These are phyloP conservation scores for Ibycter americanus DNA, from an alignment of 2,797 vertebrate species.

Conservation along the genomic window DNA sequence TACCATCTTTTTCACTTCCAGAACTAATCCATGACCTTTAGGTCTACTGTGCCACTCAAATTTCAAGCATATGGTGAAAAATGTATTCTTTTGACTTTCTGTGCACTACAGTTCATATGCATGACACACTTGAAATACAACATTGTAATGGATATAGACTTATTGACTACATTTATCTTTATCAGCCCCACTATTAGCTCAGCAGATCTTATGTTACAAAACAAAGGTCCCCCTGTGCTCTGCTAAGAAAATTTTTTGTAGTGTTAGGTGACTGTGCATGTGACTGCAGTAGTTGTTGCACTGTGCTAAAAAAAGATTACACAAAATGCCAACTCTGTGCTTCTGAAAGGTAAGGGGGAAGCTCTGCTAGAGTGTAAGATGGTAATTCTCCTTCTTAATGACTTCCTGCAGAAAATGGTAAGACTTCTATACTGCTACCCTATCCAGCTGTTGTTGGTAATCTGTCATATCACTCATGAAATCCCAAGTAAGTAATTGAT, in stretches of 20 bases:
- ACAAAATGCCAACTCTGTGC: neutral
- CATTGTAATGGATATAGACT: neutral
- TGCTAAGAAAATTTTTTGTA: neutral
- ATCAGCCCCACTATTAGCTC: neutral
- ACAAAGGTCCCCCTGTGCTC: neutral
- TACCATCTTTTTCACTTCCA: neutral
- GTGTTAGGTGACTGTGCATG: neutral
- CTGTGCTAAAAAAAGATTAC: neutral
- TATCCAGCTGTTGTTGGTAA: neutral
- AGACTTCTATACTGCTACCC: neutral
- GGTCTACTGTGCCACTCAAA: neutral
- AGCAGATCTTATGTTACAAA: neutral
- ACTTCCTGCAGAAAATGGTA: neutral
- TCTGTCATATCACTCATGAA: neutral
- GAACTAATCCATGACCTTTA: neutral
- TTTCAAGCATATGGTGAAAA: neutral
- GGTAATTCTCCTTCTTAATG: neutral
- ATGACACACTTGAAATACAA: neutral
- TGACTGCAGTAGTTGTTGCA: neutral
- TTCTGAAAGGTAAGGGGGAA: neutral
- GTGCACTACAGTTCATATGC: neutral
- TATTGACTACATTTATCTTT: neutral
- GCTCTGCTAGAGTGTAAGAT: neutral
- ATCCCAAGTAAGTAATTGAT: neutral
- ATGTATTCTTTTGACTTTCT: neutral